A percentile compares a stretch with the other conserved stretches of the same genome.
phyloP scores from a whole-genome alignment of 2,888 invertebrate genomes.

The Osmoderma eremita region DNA sequence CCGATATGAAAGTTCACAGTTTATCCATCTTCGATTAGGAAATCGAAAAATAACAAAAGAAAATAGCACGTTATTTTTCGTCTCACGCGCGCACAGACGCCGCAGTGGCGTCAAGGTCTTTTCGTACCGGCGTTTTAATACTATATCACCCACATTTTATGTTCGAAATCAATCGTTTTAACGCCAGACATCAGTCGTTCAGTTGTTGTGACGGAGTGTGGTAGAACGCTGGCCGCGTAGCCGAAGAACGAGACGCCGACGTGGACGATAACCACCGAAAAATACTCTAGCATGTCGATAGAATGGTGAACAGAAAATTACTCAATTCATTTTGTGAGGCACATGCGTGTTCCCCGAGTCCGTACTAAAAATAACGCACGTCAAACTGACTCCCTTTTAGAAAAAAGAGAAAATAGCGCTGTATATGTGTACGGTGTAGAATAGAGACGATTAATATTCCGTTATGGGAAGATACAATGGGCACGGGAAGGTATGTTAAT shows the following conservation, averaged over 20 bases:
- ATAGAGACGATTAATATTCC: conserved; percentile 13
- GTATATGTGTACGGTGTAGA: conserved; percentile 13
- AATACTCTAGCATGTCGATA: conserved; percentile 36
- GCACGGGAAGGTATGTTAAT: background rate
- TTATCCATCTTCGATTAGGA: conserved; percentile 19
- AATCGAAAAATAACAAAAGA: conserved; percentile 31
- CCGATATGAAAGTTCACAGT: background rate
- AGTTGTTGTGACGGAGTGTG: conserved; percentile 19
- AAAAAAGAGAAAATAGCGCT: conserved; percentile 27
- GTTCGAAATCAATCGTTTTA: conserved; percentile 34
- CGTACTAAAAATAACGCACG: conserved; percentile 42
- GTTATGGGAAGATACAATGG: background rate
- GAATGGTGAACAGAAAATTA: conserved; percentile 41
- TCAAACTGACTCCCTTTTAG: conserved; percentile 37
- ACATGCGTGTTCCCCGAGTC: conserved; percentile 41
- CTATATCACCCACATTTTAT: conserved; percentile 34
- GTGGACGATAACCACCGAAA: conserved; percentile 27
- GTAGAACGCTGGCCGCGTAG: conserved; percentile 18
- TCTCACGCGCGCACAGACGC: conserved; percentile 28
- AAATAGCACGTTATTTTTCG: conserved; percentile 14
- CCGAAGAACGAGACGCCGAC: background rate
- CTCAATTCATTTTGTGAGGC: conserved; percentile 43
- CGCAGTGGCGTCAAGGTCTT: conserved; percentile 22
- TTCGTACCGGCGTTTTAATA: conserved; percentile 16
- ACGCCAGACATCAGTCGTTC: conserved; percentile 30